These are phyloP conservation scores for Ramphastos sulfuratus DNA, from an alignment of 2,113 vertebrate genomes.

Conservation along the genomic window DNA sequence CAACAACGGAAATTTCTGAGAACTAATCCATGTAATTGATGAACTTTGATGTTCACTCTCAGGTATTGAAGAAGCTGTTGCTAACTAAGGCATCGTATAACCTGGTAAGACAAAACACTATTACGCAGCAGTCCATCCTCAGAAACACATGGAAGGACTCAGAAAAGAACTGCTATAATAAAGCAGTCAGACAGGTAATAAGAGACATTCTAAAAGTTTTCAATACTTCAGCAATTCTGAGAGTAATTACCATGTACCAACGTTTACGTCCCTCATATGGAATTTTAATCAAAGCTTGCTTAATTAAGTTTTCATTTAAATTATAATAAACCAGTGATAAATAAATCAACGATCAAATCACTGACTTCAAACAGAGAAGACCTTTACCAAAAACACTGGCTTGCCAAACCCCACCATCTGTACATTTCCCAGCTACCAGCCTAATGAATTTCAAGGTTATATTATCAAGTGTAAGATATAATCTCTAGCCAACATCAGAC, in stretches of 20 bases:
- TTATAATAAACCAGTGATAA: conserved; percentile 27
- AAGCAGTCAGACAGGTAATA: not conserved
- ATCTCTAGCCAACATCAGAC: not conserved
- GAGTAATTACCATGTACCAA: conserved; percentile 11
- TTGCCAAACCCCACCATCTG: conserved; percentile 61
- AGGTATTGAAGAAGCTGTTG: not conserved
- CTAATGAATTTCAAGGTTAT: conserved; percentile 42
- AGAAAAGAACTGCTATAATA: not conserved
- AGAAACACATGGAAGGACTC: not conserved
- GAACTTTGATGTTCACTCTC: not conserved
- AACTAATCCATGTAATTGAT: not conserved
- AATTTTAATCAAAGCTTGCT: conserved; percentile 24
- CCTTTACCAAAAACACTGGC: conserved; percentile 26
- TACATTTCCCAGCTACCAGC: not conserved
- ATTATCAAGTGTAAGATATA: not conserved
- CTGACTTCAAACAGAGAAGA: conserved; percentile 59
- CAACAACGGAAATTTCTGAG: not conserved
- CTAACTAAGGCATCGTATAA: not conserved
- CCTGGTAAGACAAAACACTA: not conserved
- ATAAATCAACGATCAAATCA: conserved; percentile 40
- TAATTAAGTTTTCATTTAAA: conserved; percentile 61
- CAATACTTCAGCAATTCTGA: not conserved
- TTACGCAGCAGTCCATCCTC: not conserved
- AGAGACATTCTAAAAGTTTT: not conserved
- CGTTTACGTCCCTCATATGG: not conserved